A percentile compares a stretch with the other conserved stretches of the same genome.
These are phyloP conservation scores for Falco columbarius DNA, from an alignment of 2,797 vertebrate genomes.

Conservation along the genomic window DNA sequence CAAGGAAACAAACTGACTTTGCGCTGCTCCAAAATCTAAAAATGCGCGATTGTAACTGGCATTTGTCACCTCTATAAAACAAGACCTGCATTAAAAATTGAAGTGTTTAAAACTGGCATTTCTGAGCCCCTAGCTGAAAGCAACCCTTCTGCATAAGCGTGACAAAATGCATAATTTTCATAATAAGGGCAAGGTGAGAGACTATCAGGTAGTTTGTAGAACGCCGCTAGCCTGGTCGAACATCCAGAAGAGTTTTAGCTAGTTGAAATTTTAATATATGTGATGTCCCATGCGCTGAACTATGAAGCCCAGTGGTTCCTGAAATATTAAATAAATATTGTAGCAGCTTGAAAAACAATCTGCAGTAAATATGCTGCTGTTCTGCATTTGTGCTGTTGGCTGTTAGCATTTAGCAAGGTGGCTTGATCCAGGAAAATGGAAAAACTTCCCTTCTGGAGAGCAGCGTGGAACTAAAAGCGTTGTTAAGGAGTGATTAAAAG, in stretches of 20 bases:
- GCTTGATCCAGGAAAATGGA: neutral
- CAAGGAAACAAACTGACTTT: neutral
- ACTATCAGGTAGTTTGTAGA: neutral
- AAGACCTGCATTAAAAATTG: neutral
- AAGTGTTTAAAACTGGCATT: neutral
- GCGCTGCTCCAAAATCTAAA: neutral
- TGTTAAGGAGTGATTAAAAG: neutral
- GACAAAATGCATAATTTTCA: neutral
- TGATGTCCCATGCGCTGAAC: neutral
- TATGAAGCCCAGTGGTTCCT: neutral
- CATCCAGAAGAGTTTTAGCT: neutral
- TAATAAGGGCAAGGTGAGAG: neutral
- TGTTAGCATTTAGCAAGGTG: neutral
- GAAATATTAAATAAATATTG: neutral
- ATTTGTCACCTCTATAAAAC: neutral
- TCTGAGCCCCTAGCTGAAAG: neutral
- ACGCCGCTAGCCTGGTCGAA: rapidly evolving
- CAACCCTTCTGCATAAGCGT: neutral
- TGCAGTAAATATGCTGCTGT: neutral
- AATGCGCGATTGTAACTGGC: neutral
- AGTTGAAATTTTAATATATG: neutral
- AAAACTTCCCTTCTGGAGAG: neutral
- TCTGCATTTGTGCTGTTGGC: neutral
- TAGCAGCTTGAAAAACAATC: neutral
- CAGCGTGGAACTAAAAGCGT: neutral